Evolutionary conservation across 2,113 vertebrate species (phyloP).

Genomic region (Protomyctophum bolini): DNA sequence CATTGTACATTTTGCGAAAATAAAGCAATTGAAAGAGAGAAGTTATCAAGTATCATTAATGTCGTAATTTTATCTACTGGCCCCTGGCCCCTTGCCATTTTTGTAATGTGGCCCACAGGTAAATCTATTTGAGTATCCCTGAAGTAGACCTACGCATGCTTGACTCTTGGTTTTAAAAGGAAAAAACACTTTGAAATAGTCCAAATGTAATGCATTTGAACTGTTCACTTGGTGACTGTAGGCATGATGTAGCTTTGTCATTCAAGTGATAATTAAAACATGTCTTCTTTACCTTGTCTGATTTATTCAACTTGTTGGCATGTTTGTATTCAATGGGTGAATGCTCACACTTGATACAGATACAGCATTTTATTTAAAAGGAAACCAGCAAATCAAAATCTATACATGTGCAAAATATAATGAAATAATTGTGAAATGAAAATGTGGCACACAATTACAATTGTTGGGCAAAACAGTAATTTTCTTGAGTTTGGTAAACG

Average conservation of each 20-base stretch:
- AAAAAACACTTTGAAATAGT: not conserved
- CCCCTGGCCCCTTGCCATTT: too few species aligned
- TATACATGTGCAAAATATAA: constrained; percentile 52
- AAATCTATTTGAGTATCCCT: too few species aligned
- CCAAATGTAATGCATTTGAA: not conserved
- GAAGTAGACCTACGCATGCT: not conserved
- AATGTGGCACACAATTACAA: constrained; percentile 31
- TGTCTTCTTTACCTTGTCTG: constrained; percentile 8
- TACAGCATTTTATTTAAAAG: constrained; percentile 32
- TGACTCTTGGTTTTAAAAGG: not conserved
- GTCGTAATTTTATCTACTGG: too few species aligned
- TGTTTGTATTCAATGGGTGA: too few species aligned
- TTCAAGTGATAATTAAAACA: constrained; percentile 1
- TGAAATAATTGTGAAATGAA: constrained; percentile 33
- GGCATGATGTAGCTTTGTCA: not conserved
- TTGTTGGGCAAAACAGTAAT: not conserved
- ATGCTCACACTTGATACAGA: not conserved
- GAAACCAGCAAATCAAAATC: constrained; percentile 19
- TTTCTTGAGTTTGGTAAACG: not conserved
- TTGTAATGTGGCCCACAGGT: too few species aligned
- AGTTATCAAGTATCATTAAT: too few species aligned
- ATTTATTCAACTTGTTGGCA: not conserved
- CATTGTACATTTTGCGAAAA: too few species aligned
- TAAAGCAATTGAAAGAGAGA: too few species aligned
- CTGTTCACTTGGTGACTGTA: not conserved